Conservation (phyloP, 2,888 invertebrate species). For the Flexamia atlantica region DNA sequence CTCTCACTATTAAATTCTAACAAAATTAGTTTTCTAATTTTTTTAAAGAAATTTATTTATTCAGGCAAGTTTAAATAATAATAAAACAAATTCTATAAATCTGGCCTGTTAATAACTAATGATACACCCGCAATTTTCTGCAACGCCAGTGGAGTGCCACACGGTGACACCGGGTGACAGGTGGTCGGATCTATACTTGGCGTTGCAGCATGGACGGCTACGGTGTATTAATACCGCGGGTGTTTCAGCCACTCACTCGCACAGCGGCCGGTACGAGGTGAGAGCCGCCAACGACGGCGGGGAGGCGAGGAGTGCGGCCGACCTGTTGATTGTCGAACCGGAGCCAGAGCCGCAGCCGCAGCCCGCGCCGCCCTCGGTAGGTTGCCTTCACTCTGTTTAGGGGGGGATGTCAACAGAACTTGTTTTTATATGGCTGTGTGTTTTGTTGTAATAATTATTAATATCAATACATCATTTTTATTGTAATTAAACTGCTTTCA, state of each 20-base stretch:
- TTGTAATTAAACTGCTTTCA: too few species aligned
- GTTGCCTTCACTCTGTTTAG: background rate
- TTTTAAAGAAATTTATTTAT: too few species aligned
- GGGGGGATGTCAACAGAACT: too few species aligned
- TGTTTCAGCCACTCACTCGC: constrained; percentile 78
- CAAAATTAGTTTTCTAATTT: too few species aligned
- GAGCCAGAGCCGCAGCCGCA: background rate
- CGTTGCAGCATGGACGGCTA: constrained; percentile 14
- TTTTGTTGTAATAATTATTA: too few species aligned
- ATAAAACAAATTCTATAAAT: too few species aligned
- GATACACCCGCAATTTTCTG: too few species aligned
- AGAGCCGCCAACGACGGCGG: constrained; percentile 86
- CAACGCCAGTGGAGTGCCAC: background rate
- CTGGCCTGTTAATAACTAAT: too few species aligned
- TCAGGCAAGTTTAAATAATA: too few species aligned
- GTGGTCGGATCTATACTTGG: constrained; percentile 46
- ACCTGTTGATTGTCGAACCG: constrained; percentile 85
- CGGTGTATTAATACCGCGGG: constrained; percentile 52
- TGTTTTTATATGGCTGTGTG: too few species aligned
- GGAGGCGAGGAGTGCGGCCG: constrained; percentile 90
- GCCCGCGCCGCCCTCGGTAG: background rate
- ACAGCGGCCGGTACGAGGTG: constrained; percentile 88
- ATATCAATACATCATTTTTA: too few species aligned
- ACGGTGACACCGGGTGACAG: background rate
- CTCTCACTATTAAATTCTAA: too few species aligned